Percentiles rank a stretch among this genome's conserved stretches.
Conservation (phyloP, 2,888 invertebrate genomes). For the Venustoraphidia nigricollis region DNA sequence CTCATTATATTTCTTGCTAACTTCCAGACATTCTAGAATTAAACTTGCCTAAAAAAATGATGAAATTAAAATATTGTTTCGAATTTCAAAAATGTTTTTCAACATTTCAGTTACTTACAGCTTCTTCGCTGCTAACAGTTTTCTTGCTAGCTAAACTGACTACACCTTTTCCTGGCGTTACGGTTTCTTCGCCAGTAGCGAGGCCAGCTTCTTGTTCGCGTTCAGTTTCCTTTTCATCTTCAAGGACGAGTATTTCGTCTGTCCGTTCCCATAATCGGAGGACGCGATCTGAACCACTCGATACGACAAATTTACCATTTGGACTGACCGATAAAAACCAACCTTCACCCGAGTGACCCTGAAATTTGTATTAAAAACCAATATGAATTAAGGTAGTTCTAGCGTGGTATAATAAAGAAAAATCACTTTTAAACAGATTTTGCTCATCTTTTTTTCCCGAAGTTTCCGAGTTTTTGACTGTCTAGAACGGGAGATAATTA, state of each 20-base stretch:
- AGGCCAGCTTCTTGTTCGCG: constrained; percentile 60
- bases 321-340: constrained; percentile 61
- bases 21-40: constrained; percentile 78
- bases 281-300: constrained; percentile 78
- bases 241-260: constrained; percentile 78
- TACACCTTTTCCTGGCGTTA: constrained; percentile 55
- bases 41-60: constrained; percentile 53
- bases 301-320: constrained; percentile 61
- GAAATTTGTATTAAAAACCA: constrained; percentile 9
- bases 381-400: constrained; percentile 1
- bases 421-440: too few species aligned
- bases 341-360: constrained; percentile 76
- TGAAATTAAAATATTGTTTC: constrained; percentile 4
- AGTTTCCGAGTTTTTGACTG: too few species aligned
- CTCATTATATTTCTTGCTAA: constrained; percentile 46
- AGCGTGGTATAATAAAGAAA: too few species aligned
- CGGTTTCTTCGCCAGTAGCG: constrained; percentile 56
- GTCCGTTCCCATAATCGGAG: constrained; percentile 74
- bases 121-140: constrained; percentile 74
- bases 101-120: constrained; percentile 38
- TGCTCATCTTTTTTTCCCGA: too few species aligned
- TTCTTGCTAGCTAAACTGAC: constrained; percentile 69
- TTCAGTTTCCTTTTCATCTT: constrained; percentile 78
- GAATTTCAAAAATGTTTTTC: constrained; percentile 1
- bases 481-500: too few species aligned